Conservation (phyloP, 2,888 invertebrate species). For the Selenia dentaria region DNA sequence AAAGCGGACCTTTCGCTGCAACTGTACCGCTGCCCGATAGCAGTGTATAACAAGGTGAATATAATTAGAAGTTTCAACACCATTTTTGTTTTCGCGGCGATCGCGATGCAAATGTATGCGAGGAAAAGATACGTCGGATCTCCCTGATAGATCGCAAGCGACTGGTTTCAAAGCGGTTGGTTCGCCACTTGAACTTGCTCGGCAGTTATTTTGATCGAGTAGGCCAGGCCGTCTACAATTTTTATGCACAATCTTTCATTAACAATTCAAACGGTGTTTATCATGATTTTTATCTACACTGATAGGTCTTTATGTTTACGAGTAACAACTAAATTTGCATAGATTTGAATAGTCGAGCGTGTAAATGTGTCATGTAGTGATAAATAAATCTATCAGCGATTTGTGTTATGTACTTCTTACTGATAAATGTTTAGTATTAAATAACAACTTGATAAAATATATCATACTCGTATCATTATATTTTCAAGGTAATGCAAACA, state of each 20-base stretch:
- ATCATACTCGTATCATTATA: too few relatives aligned
- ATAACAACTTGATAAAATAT: too few relatives aligned
- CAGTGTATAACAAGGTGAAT: constrained; percentile 32
- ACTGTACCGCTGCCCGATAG: constrained; percentile 30
- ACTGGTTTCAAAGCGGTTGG: neutral
- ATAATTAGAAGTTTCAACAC: constrained; percentile 38
- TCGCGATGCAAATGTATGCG: constrained; percentile 8
- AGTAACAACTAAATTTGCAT: constrained; percentile 3
- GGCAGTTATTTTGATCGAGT: constrained; percentile 11
- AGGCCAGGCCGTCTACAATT: constrained; percentile 6
- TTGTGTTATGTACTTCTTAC: neutral
- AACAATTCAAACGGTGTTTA: constrained; percentile 7
- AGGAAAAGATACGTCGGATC: constrained; percentile 1
- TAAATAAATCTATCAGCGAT: neutral
- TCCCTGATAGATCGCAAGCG: neutral
- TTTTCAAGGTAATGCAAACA: too few relatives aligned
- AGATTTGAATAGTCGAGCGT: constrained; percentile 3
- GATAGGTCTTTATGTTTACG: neutral
- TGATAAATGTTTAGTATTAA: too few relatives aligned
- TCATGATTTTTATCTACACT: neutral
- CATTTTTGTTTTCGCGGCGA: constrained; percentile 35
- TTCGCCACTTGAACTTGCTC: constrained; percentile 15
- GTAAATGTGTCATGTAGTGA: neutral
- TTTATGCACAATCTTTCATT: constrained; percentile 15
- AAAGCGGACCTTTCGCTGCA: constrained; percentile 49